Evolutionary conservation across 2,888 invertebrate genomes (phyloP).

Genomic region (Minunthozetes semirufus): DNA sequence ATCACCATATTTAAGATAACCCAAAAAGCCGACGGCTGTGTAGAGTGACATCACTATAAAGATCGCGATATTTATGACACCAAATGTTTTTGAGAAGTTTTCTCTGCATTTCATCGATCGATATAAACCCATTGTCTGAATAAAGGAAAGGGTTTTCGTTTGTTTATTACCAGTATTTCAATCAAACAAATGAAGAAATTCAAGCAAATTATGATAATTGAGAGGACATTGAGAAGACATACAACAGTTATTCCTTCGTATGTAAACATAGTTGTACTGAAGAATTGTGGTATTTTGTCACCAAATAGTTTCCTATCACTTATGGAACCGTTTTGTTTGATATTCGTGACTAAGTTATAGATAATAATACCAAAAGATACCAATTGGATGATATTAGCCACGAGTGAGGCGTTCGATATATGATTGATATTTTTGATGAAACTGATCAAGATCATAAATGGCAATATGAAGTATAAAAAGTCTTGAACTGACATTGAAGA

Average conservation of each 20-base stretch:
- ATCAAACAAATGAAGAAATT: not conserved
- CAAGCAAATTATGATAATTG: not conserved
- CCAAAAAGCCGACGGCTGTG: constrained; percentile 18
- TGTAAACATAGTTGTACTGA: constrained; percentile 33
- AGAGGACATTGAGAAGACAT: constrained; percentile 3
- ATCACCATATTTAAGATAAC: constrained; percentile 36
- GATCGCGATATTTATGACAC: constrained; percentile 33
- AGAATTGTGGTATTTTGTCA: constrained; percentile 28
- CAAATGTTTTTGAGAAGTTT: constrained; percentile 22
- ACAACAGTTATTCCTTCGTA: constrained; percentile 36
- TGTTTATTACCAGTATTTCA: not conserved
- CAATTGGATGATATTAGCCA: constrained; percentile 33
- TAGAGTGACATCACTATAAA: constrained; percentile 25
- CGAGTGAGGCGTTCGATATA: constrained; percentile 21
- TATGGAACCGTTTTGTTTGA: not conserved
- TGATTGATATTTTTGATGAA: constrained; percentile 33
- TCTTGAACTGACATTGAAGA: not conserved
- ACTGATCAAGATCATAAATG: constrained; percentile 29
- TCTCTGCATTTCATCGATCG: constrained; percentile 27
- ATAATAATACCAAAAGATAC: constrained; percentile 25
- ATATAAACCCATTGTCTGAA: constrained; percentile 35
- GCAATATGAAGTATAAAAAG: constrained; percentile 5
- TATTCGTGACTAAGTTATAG: constrained; percentile 31
- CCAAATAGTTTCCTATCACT: not conserved
- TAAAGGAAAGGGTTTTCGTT: not conserved